Evolutionary conservation across 2,888 invertebrate genomes (phyloP).

Genomic region (Andrena hattorfiana): DNA sequence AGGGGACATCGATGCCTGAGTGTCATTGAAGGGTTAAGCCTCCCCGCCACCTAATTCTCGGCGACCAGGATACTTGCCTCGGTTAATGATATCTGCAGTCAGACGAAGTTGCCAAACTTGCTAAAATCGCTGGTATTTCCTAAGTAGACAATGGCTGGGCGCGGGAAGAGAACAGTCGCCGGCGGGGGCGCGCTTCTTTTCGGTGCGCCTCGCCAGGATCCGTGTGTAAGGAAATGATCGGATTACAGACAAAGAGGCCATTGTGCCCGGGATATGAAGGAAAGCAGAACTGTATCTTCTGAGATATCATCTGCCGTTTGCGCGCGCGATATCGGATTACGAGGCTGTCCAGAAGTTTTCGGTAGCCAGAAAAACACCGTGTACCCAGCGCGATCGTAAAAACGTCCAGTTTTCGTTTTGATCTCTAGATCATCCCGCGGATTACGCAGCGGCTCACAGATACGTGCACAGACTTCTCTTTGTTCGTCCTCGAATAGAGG

Average conservation of each 20-base stretch:
- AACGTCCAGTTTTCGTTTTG: conserved; percentile 4
- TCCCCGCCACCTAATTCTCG: background rate
- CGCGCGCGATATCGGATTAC: conserved; percentile 60
- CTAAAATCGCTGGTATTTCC: background rate
- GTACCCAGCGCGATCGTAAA: background rate
- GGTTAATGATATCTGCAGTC: background rate
- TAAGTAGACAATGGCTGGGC: background rate
- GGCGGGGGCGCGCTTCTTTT: background rate
- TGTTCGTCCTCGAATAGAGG: background rate
- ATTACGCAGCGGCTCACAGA: background rate
- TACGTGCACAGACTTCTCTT: background rate
- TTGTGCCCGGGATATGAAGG: conserved; percentile 59
- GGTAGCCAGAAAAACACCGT: conserved; percentile 17
- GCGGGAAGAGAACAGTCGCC: conserved; percentile 3
- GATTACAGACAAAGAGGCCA: conserved; percentile 60
- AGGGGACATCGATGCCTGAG: too few relatives aligned
- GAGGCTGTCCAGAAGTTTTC: conserved; percentile 34
- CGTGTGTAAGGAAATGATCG: conserved; percentile 58
- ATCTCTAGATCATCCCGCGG: background rate
- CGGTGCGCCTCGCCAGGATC: conserved; percentile 28
- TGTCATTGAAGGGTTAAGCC: too few relatives aligned
- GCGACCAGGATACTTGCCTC: background rate
- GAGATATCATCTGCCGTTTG: conserved; percentile 64
- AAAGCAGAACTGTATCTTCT: conserved; percentile 66
- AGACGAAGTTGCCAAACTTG: background rate